These are phyloP conservation scores for Coelopa pilipes DNA, from an alignment of 2,888 invertebrate species.

Conservation along the genomic window DNA sequence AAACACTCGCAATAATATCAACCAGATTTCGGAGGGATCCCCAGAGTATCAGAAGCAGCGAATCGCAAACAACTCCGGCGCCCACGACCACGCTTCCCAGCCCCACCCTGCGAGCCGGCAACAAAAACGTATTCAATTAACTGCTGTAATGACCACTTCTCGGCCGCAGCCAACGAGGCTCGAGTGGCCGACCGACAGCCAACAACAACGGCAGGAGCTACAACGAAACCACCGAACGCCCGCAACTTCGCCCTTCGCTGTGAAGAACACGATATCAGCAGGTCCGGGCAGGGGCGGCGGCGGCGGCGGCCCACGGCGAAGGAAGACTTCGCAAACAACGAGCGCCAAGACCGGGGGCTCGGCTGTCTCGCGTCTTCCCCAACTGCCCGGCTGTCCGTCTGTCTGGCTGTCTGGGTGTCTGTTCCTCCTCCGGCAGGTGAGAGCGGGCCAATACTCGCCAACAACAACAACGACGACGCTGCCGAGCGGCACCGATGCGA, in stretches of 20 bases:
- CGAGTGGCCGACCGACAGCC: conserved; percentile 13
- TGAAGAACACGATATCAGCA: no score
- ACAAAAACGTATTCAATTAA: conserved; percentile 17
- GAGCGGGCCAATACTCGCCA: not conserved
- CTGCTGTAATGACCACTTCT: conserved; percentile 21
- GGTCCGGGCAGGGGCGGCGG: no score
- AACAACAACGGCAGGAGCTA: not conserved
- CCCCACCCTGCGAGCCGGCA: no score
- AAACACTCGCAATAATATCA: no score
- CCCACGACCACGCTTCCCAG: no score
- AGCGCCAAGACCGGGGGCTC: not conserved
- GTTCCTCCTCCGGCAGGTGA: not conserved
- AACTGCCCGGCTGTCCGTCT: not conserved
- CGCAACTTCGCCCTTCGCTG: not conserved
- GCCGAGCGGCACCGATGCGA: conserved; percentile 2
- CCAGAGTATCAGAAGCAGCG: no score
- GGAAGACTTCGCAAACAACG: not conserved
- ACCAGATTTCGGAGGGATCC: no score
- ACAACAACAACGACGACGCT: not conserved
- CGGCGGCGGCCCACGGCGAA: not conserved
- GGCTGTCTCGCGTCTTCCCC: not conserved
- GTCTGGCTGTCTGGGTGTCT: not conserved
- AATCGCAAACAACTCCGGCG: no score
- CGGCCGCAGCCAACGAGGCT: conserved; percentile 9
- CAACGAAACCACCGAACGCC: not conserved